phyloP scores from a whole-genome alignment of 1,140 invertebrate species.

The Zophobas morio region DNA sequence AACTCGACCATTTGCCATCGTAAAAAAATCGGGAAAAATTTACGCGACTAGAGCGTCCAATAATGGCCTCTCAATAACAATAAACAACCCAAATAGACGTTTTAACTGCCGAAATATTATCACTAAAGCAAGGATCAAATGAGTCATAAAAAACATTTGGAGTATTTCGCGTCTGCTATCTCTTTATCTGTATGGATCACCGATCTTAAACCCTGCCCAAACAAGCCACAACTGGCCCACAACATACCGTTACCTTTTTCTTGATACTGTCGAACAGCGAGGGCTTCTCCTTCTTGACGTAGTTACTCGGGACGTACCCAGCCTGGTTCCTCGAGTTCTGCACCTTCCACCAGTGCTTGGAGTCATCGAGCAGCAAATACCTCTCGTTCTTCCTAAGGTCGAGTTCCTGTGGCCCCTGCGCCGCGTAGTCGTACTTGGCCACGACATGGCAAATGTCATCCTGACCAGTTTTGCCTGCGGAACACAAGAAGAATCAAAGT shows the following conservation, averaged over 20 bases:
- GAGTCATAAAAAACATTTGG: too few relatives aligned
- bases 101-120: too few relatives aligned
- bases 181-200: too few relatives aligned
- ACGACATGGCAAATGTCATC: slow-evolving; percentile 95
- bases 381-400: slow-evolving; percentile 98
- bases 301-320: slow-evolving; percentile 99
- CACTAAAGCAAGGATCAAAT: too few relatives aligned
- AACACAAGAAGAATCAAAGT: not conserved
- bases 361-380: slow-evolving; percentile 95
- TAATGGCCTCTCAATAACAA: too few relatives aligned
- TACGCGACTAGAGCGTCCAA: too few relatives aligned
- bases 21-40: too few relatives aligned
- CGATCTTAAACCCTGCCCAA: not conserved
- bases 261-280: slow-evolving; percentile 96
- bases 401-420: slow-evolving; percentile 97
- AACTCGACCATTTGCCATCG: too few relatives aligned
- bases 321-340: slow-evolving; percentile 93
- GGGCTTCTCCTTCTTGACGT: slow-evolving; percentile 97
- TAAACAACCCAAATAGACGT: too few relatives aligned
- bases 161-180: too few relatives aligned
- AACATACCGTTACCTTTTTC: slow-evolving; percentile 79
- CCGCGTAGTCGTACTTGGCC: slow-evolving; percentile 98
- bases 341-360: slow-evolving; percentile 98
- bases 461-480: slow-evolving; percentile 78
- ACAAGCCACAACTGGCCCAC: not conserved